Evolutionary conservation across 2,113 vertebrate species (phyloP).

Genomic region (Tamias sibiricus): DNA sequence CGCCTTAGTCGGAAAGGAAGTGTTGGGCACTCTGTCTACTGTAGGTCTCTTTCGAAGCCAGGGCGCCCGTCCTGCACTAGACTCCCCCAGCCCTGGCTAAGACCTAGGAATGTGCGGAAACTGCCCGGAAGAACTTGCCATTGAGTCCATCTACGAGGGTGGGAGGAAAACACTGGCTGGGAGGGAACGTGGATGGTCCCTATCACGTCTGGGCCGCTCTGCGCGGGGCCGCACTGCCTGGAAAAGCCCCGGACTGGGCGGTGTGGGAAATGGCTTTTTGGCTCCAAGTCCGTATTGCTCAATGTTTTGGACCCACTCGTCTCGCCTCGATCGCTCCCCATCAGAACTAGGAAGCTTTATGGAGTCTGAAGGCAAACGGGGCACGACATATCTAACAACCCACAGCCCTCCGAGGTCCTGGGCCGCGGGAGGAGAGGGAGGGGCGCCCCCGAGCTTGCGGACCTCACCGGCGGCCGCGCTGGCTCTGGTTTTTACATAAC

Average conservation of each 20-base stretch:
- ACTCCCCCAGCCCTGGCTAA: not conserved
- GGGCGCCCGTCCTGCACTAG: not conserved
- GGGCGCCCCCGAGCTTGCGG: fast-evolving
- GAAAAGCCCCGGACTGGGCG: constrained; percentile 78
- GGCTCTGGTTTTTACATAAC: not conserved
- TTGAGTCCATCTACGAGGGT: not conserved
- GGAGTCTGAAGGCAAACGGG: constrained; percentile 5
- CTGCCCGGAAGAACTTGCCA: not conserved
- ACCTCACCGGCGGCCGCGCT: too few relatives aligned
- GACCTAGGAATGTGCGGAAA: not conserved
- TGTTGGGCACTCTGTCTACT: not conserved
- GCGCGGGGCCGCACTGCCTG: constrained; percentile 69
- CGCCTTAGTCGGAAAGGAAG: not conserved
- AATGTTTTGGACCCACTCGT: constrained; percentile 85
- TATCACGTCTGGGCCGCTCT: not conserved
- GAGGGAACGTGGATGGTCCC: not conserved
- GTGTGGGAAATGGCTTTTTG: constrained; percentile 87
- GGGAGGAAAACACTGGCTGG: not conserved
- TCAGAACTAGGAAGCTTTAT: constrained; percentile 72
- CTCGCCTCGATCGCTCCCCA: constrained; percentile 73
- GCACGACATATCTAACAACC: not conserved
- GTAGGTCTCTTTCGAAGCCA: not conserved
- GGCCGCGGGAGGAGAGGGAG: not conserved
- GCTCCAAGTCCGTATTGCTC: constrained; percentile 81
- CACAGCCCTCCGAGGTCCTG: not conserved